Conservation (phyloP, 2,888 invertebrate species). For the Teleogryllus oceanicus region DNA sequence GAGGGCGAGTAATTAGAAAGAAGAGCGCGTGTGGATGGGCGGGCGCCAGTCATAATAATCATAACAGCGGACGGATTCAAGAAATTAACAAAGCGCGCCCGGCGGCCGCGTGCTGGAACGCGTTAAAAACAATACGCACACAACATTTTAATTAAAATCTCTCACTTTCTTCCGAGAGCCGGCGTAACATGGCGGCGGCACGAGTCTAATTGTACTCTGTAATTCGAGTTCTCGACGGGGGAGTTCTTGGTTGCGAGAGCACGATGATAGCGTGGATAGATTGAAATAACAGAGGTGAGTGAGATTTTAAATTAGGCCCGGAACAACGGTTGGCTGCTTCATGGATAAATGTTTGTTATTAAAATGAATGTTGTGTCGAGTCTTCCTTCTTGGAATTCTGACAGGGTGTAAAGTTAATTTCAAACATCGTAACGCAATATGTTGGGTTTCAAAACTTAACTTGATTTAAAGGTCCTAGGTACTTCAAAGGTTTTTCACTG, state of each 20-base stretch:
- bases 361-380: too few relatives aligned
- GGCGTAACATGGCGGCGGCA: not conserved
- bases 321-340: too few relatives aligned
- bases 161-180: conserved; percentile 18
- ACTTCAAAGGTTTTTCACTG: too few relatives aligned
- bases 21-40: not conserved
- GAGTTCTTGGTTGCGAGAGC: not conserved
- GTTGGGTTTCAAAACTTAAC: too few relatives aligned
- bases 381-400: too few relatives aligned
- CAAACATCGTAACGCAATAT: too few relatives aligned
- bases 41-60: not conserved
- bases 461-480: too few relatives aligned
- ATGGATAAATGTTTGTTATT: too few relatives aligned
- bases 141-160: conserved; percentile 9
- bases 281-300: not conserved
- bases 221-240: not conserved
- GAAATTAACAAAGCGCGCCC: not conserved
- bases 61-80: conserved; percentile 11
- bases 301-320: too few relatives aligned
- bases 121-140: conserved; percentile 9
- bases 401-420: too few relatives aligned
- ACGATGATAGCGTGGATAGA: not conserved
- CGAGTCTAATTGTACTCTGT: not conserved
- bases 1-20: not conserved
- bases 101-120: not conserved